Percentiles rank a stretch among this genome's conserved stretches.
phyloP scores from a whole-genome alignment of 2,888 invertebrate species.

The Ormyrus nitidulus region DNA sequence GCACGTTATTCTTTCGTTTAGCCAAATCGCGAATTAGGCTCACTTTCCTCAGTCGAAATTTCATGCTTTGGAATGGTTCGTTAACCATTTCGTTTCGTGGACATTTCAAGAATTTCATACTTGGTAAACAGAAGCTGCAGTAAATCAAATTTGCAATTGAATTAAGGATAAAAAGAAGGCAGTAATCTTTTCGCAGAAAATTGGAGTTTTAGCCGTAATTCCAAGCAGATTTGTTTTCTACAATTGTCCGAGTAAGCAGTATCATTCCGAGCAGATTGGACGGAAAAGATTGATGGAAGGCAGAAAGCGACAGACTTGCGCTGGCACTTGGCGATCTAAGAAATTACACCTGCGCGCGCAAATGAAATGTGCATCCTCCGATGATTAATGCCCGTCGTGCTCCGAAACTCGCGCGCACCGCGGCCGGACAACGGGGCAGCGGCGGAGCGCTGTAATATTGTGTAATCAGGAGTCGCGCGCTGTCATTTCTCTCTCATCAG shows the following conservation, averaged over 20 bases:
- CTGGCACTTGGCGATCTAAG: neutral
- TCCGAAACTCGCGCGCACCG: constrained; percentile 10
- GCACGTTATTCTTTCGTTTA: constrained; percentile 3
- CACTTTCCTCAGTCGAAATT: too few species aligned
- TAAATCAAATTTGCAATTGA: too few species aligned
- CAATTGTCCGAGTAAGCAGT: too few species aligned
- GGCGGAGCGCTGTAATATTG: constrained; percentile 15
- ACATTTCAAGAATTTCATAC: too few species aligned
- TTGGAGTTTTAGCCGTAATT: neutral
- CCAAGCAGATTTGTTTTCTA: too few species aligned
- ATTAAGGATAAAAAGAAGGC: neutral
- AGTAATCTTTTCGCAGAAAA: neutral
- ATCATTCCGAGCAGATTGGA: neutral
- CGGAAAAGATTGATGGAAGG: constrained; percentile 41
- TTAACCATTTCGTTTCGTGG: too few species aligned
- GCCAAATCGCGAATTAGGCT: too few species aligned
- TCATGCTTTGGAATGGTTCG: too few species aligned
- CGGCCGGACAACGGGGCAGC: neutral
- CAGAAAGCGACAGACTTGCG: too few species aligned
- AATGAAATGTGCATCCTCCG: constrained; percentile 48
- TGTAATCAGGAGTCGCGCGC: constrained; percentile 33
- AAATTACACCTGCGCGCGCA: constrained; percentile 47
- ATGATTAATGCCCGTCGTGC: constrained; percentile 45
- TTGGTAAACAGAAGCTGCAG: too few species aligned
- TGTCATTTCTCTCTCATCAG: constrained; percentile 44